A percentile compares a stretch with the other conserved stretches of the same genome.
Evolutionary conservation across 2,113 vertebrate species (phyloP).

Genomic region (Pardalotus punctatus): DNA sequence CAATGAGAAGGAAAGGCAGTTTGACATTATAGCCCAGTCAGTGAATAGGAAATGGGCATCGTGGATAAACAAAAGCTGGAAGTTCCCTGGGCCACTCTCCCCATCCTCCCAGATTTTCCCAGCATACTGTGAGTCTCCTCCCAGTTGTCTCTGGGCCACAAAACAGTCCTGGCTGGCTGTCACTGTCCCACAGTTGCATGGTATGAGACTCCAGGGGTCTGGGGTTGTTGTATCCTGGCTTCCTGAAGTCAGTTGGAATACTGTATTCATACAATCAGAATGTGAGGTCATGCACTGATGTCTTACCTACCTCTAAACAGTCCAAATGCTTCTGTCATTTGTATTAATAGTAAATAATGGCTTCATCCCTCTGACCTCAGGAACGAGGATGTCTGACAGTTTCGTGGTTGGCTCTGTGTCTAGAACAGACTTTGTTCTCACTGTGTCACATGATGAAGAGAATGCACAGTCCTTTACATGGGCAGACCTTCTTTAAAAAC

Average conservation of each 20-base stretch:
- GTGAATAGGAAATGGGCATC: neutral
- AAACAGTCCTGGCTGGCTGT: neutral
- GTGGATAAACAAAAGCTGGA: neutral
- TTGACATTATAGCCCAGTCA: neutral
- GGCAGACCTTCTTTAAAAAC: neutral
- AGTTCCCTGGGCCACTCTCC: neutral
- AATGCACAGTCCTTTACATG: neutral
- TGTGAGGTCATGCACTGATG: neutral
- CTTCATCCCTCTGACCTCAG: neutral
- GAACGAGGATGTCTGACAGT: neutral
- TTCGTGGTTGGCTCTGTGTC: neutral
- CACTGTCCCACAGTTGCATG: neutral
- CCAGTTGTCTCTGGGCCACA: neutral
- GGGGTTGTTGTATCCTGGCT: neutral
- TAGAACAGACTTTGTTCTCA: neutral
- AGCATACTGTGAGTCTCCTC: neutral
- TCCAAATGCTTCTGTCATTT: neutral
- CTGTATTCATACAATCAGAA: rapidly evolving
- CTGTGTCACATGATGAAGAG: rapidly evolving
- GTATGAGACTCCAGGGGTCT: neutral
- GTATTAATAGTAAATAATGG: neutral
- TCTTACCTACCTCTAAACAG: neutral
- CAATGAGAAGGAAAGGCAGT: neutral
- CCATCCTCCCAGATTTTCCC: neutral
- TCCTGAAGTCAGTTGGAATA: neutral